Evolutionary conservation across 92 coral and sea anemone species (phyloP), one percentile per base, ranked within the genome.

Genomic region (Metridium senile): DNA sequence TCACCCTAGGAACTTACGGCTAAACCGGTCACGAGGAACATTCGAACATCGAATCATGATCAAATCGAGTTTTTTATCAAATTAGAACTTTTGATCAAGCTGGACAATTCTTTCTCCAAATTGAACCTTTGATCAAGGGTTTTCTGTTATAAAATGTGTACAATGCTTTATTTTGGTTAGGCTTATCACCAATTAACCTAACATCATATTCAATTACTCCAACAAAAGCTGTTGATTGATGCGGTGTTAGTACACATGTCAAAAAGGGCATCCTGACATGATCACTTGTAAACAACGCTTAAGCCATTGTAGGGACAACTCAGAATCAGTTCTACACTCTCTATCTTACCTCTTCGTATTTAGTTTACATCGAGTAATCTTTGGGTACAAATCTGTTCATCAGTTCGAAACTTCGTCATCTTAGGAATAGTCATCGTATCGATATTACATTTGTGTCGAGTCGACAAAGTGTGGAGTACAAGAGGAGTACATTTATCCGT

Each of bases 181-280:
- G 19, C 19, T 61, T n/a, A n/a, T 54, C 23, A 54, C 3, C 61
- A 54, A 54, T 54, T 61, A 61, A 27, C 33, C 8, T 61, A 26
- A 61, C 66, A 61, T 26, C 4, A 23, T 26, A 61, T 23, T 61
- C 22, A 61, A 26, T 61, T 10, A 3, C 33, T 7, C 30, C 8
- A 61, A 61, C 66, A 73, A 73, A 73, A 25, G 68, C 18, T 57
- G 25, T 33, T 73, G 78, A 73, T 73, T 73, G 78, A 73, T 73
- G 54, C 52, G 66, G 17, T 73, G 22, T 58, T 11, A 33, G 68
- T 58, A 32, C 62, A 71, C 68, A 73, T 34, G 78, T 57, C 58
- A 53, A 25, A 39, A 58, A 46, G 68, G 56, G 30, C 57, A 57
- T 0, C 7, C 32, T 23, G 11, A 1, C 6, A 58, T n/a, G 20